Conservation (phyloP, 2,797 vertebrate genomes). For the Phataginus tricuspis region DNA sequence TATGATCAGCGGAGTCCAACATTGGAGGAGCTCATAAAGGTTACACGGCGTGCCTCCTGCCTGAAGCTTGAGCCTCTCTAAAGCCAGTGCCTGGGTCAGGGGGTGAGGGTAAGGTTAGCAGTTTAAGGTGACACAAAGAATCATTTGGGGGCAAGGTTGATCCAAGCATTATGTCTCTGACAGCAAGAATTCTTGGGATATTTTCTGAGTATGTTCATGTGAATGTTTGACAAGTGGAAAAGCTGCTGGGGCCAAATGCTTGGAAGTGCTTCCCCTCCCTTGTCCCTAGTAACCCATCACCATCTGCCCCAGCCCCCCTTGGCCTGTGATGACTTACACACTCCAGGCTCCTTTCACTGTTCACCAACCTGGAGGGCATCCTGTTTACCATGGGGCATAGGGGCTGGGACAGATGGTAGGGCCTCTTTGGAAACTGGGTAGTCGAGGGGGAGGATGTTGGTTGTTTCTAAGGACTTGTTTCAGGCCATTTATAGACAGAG, state of each 20-base stretch:
- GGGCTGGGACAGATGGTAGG: not conserved
- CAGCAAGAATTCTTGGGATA: conserved; percentile 4
- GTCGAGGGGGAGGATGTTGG: not conserved
- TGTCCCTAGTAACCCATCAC: not conserved
- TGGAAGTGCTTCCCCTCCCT: conserved; percentile 42
- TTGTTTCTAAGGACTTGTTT: conserved; percentile 20
- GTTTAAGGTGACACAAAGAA: conserved; percentile 48
- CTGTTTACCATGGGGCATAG: not conserved
- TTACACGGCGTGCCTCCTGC: conserved; percentile 11
- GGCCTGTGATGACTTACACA: not conserved
- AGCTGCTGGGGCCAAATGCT: not conserved
- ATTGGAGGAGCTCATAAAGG: not conserved
- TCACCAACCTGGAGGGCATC: not conserved
- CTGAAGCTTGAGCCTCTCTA: not conserved
- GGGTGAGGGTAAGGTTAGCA: not conserved
- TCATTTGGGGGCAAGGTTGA: not conserved
- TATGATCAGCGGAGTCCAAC: conserved; percentile 49
- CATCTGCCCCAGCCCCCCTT: conserved; percentile 2
- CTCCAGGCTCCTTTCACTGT: not conserved
- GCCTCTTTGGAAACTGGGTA: conserved; percentile 17
- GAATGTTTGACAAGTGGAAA: conserved; percentile 40
- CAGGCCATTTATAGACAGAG: not conserved
- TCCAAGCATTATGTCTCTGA: not conserved
- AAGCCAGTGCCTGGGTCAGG: conserved; percentile 42
- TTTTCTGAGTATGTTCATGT: conserved; percentile 14